Base-by-base conservation (phyloP, 1,140 invertebrate genomes). In the Elymnias hypermnestra region DNA sequence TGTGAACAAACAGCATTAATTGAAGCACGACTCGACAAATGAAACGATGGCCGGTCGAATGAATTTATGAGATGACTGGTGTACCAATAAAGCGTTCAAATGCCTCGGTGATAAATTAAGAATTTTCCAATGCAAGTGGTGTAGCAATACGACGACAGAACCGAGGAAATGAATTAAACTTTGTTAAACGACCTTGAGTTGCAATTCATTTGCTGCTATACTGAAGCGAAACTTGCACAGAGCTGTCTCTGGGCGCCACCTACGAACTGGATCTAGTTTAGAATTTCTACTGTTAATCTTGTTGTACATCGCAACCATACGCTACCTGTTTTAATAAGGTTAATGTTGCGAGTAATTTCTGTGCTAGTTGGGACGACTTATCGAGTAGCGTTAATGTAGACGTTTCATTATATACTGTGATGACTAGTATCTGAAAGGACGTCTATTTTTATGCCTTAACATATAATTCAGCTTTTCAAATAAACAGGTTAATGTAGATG, bases 131-230 rank as follows among this genome's bases (percentile, higher is more conserved):
- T 60, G 63, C 65, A 67, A 59, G 58, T 67, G 53, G 51, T 57
- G 64, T 71, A 56, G 67, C 68, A 83, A 77, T 78, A 69, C 71
- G 61, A 54, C 60, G 78, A 78, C 72, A 72, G 63, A 53, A 56
- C 48, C 48, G 53, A 58, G 52, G 54, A 65, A 83, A 79, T 71
- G 64, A 66, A 81, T 83, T 81, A 77, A 79, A 77, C 64, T 79
- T 77, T 76, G 73, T 72, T 76, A 76, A 81, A 74, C 73, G 70
- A 72, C 71, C 71, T 79, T 70, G 73, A 72, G 60, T 73, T 69
- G 68, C 70, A 72, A 79, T 77, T 67, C 67, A 78, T 77, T 81
- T 77, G 67, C 57, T 40, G 63, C n/a, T 51, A 66, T 73, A 68
- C 26, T 29, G 69, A 63, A 71, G 74, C 53, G 50, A 73, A 81